phyloP scores from a whole-genome alignment of 2,888 invertebrate genomes.

The Germaria angustata region DNA sequence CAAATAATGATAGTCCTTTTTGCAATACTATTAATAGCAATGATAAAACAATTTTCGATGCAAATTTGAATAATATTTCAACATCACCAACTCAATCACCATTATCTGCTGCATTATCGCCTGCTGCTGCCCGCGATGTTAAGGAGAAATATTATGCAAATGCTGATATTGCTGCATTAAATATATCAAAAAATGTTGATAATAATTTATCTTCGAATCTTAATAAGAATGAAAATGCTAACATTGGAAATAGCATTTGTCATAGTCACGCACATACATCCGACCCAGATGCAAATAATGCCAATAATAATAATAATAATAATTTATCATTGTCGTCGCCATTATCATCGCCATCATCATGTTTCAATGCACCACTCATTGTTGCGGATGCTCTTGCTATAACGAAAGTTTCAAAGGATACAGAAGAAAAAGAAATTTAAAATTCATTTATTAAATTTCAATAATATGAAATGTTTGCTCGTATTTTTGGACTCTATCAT shows the following conservation, averaged over 20 bases:
- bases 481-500: neutral
- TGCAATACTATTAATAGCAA: slow-evolving; percentile 34
- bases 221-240: slow-evolving; percentile 41
- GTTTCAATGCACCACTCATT: slow-evolving; percentile 54
- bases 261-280: slow-evolving; percentile 41
- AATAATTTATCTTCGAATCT: slow-evolving; percentile 34
- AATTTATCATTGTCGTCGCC: slow-evolving; percentile 42
- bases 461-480: neutral
- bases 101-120: slow-evolving; percentile 32
- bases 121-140: slow-evolving; percentile 38
- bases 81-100: slow-evolving; percentile 36
- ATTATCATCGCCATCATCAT: slow-evolving; percentile 42
- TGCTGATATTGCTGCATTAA: slow-evolving; percentile 20
- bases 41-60: slow-evolving; percentile 50
- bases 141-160: slow-evolving; percentile 55
- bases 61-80: slow-evolving; percentile 53
- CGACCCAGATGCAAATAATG: slow-evolving; percentile 47
- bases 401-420: slow-evolving; percentile 60
- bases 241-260: slow-evolving; percentile 41
- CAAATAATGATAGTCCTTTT: slow-evolving; percentile 48
- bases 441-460: slow-evolving; percentile 23
- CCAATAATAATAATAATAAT: slow-evolving; percentile 16
- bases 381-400: slow-evolving; percentile 65
- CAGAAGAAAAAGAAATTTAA: slow-evolving; percentile 71
- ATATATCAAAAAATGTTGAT: slow-evolving; percentile 40